phyloP scores from a whole-genome alignment of 2,888 invertebrate species.

The Calameuta pallipes region DNA sequence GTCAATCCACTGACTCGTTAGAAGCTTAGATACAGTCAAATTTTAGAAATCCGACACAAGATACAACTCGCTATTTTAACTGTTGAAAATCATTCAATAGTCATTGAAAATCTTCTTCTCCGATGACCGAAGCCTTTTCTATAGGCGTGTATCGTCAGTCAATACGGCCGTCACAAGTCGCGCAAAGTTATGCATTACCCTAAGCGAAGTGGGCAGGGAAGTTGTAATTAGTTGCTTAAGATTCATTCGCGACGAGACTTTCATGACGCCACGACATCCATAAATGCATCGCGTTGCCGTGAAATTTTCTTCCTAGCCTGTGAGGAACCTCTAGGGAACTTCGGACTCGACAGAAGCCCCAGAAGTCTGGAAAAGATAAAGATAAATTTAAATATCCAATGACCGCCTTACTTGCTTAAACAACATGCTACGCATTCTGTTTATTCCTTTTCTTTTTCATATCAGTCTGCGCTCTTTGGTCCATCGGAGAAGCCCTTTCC shows the following conservation, averaged over 20 bases:
- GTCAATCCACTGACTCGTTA: neutral
- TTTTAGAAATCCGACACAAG: neutral
- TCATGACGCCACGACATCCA: constrained; percentile 35
- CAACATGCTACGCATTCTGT: neutral
- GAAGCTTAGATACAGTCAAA: neutral
- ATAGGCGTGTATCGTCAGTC: neutral
- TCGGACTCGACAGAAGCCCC: neutral
- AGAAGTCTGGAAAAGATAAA: neutral
- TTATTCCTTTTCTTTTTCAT: neutral
- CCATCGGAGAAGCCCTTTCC: constrained; percentile 69
- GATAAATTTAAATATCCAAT: neutral
- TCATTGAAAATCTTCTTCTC: neutral
- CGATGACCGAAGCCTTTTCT: neutral
- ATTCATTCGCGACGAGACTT: constrained; percentile 45
- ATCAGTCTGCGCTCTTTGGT: constrained; percentile 50
- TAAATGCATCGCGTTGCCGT: constrained; percentile 39
- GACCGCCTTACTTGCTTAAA: neutral
- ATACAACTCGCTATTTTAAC: neutral
- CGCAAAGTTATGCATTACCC: constrained; percentile 31
- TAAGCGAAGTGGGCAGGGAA: constrained; percentile 30
- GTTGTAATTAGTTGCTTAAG: constrained; percentile 53
- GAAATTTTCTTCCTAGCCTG: neutral
- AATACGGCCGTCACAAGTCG: constrained; percentile 30
- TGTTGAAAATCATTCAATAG: neutral
- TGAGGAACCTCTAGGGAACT: neutral